These are phyloP conservation scores for Sericinus montela DNA, from an alignment of 2,888 invertebrate genomes.

Conservation along the genomic window DNA sequence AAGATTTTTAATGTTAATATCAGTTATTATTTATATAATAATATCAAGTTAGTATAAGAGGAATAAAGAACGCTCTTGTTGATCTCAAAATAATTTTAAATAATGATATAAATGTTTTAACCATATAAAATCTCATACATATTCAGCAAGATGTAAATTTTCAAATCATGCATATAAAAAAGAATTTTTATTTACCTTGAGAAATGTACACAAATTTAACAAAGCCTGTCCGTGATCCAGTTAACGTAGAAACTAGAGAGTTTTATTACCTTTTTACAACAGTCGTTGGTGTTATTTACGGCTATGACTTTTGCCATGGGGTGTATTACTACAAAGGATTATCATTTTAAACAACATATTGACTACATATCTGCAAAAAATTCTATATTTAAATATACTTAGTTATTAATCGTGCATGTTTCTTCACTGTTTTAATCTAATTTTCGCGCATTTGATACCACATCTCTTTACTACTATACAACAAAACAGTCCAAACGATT, in stretches of 20 bases:
- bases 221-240: slow-evolving; percentile 24
- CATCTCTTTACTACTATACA: slow-evolving; percentile 29
- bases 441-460: slow-evolving; percentile 4
- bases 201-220: slow-evolving; percentile 14
- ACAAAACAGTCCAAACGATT: slow-evolving; percentile 41
- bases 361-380: background rate
- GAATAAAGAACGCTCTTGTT: too few species aligned
- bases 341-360: background rate
- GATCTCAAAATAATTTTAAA: background rate
- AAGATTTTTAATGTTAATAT: too few species aligned
- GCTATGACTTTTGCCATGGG: slow-evolving; percentile 37
- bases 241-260: slow-evolving; percentile 27
- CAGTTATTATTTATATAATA: too few species aligned
- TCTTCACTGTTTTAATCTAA: too few species aligned
- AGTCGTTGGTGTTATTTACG: slow-evolving; percentile 52
- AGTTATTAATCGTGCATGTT: too few species aligned
- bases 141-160: too few species aligned
- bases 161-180: background rate
- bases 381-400: slow-evolving; percentile 6
- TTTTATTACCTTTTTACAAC: slow-evolving; percentile 44
- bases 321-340: slow-evolving; percentile 9
- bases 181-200: slow-evolving; percentile 4
- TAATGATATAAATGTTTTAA: background rate
- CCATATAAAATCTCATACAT: background rate
- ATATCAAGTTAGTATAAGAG: too few species aligned